phyloP scores from a whole-genome alignment of 2,113 vertebrate genomes.

The Myiagra hebetior region DNA sequence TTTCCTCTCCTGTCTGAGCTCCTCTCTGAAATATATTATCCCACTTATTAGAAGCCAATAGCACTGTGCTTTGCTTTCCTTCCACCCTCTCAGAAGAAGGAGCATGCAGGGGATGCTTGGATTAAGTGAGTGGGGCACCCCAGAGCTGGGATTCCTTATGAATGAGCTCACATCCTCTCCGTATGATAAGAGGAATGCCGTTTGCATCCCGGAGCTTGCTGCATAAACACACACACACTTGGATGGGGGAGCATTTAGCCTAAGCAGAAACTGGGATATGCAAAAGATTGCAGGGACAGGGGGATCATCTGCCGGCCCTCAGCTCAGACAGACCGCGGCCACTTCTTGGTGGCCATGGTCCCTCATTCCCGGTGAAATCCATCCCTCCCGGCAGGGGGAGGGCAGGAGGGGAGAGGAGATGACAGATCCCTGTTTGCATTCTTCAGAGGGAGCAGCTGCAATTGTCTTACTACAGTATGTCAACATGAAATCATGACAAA shows the following conservation, averaged over 20 bases:
- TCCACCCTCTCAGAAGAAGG: conserved; percentile 50
- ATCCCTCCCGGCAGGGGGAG: not conserved
- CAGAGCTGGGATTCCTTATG: conserved; percentile 86
- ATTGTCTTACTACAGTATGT: conserved; percentile 50
- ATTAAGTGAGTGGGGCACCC: conserved; percentile 85
- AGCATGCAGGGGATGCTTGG: conserved; percentile 81
- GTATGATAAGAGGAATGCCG: conserved; percentile 81
- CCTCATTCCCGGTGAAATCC: conserved; percentile 8
- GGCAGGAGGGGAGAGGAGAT: not conserved
- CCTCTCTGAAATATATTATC: conserved; percentile 50
- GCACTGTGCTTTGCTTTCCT: not conserved
- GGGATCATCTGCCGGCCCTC: not conserved
- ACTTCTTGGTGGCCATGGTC: not conserved
- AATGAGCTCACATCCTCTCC: conserved; percentile 92
- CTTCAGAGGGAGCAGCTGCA: conserved; percentile 58
- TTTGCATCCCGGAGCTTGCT: conserved; percentile 69
- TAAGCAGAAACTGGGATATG: not conserved
- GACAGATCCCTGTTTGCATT: conserved; percentile 56
- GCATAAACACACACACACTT: conserved; percentile 46
- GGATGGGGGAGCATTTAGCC: conserved; percentile 54
- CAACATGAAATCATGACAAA: conserved; percentile 55
- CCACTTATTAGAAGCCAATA: conserved; percentile 40
- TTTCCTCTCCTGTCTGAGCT: conserved; percentile 64
- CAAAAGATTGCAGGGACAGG: not conserved
- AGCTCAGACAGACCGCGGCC: fast-evolving